Conservation (phyloP, 1,140 invertebrate species). For the Diachasma alloeum region DNA sequence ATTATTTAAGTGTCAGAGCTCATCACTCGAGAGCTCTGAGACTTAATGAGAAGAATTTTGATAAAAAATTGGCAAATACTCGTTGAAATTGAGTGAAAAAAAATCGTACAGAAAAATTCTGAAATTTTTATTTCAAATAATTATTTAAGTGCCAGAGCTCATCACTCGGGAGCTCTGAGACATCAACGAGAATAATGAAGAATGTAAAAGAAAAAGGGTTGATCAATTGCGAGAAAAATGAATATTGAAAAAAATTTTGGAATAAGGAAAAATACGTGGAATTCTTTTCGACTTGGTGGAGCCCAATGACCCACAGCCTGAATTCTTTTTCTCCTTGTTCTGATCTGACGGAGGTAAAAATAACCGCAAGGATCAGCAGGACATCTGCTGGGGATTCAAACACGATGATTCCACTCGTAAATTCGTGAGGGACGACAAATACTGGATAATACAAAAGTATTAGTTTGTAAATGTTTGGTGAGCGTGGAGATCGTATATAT, state of each 20-base stretch:
- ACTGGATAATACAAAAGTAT: slow-evolving; percentile 29
- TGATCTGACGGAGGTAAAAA: not conserved
- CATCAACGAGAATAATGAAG: too few species aligned
- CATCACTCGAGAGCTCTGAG: too few species aligned
- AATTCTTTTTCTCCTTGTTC: not conserved
- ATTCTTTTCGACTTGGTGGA: not conserved
- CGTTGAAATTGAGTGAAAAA: too few species aligned
- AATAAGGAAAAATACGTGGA: not conserved
- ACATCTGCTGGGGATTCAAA: not conserved
- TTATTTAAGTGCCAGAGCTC: too few species aligned
- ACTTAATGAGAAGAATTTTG: too few species aligned
- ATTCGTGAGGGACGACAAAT: not conserved
- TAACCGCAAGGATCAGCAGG: not conserved
- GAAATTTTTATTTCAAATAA: too few species aligned
- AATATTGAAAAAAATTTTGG: not conserved
- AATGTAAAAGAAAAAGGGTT: too few species aligned
- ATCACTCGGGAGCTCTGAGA: too few species aligned
- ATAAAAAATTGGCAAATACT: too few species aligned
- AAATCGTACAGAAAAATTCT: too few species aligned
- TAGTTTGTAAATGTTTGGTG: slow-evolving; percentile 33
- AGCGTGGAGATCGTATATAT: slow-evolving; percentile 53
- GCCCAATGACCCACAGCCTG: not conserved
- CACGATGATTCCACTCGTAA: not conserved
- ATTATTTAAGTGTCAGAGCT: too few species aligned
- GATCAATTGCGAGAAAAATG: too few species aligned